Percentiles rank a stretch among this genome's conserved stretches.
These are phyloP conservation scores for Boulengeromyrus knoepffleri DNA, from an alignment of 2,113 vertebrate species.

Conservation along the genomic window DNA sequence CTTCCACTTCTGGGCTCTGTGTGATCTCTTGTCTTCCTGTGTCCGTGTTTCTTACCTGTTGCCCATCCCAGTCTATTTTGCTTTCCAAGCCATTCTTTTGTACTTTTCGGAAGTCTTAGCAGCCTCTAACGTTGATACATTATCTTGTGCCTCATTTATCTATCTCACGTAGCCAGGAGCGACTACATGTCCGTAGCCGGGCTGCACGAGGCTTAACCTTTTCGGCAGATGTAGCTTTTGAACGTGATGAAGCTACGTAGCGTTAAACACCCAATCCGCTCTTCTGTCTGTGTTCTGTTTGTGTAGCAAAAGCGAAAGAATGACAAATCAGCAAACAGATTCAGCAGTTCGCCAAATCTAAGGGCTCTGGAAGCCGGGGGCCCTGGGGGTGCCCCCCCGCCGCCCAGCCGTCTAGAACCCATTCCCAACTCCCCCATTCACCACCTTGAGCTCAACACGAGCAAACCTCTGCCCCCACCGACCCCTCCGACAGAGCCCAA, in stretches of 20 bases:
- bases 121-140: slow-evolving; percentile 40
- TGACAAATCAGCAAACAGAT: slow-evolving; percentile 91
- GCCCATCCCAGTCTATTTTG: slow-evolving; percentile 56
- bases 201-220: slow-evolving; percentile 28
- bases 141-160: slow-evolving; percentile 35
- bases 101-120: slow-evolving; percentile 37
- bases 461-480: slow-evolving; percentile 93
- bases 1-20: slow-evolving; percentile 38
- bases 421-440: slow-evolving; percentile 95
- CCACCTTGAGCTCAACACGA: slow-evolving; percentile 93
- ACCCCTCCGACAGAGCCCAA: slow-evolving; percentile 93
- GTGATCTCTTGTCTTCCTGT: slow-evolving; percentile 27
- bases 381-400: slow-evolving; percentile 74
- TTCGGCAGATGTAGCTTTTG: slow-evolving; percentile 22
- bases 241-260: not conserved
- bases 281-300: slow-evolving; percentile 60
- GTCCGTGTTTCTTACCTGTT: slow-evolving; percentile 28
- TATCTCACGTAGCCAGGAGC: slow-evolving; percentile 41
- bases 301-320: slow-evolving; percentile 99
- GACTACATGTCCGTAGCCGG: slow-evolving; percentile 37
- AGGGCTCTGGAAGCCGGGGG: slow-evolving; percentile 89
- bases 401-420: slow-evolving; percentile 84
- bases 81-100: slow-evolving; percentile 68
- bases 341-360: slow-evolving; percentile 95
- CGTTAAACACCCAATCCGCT: slow-evolving; percentile 14